These are phyloP conservation scores for Cynoglossus semilaevis DNA, from an alignment of 2,113 vertebrate genomes.

Conservation along the genomic window DNA sequence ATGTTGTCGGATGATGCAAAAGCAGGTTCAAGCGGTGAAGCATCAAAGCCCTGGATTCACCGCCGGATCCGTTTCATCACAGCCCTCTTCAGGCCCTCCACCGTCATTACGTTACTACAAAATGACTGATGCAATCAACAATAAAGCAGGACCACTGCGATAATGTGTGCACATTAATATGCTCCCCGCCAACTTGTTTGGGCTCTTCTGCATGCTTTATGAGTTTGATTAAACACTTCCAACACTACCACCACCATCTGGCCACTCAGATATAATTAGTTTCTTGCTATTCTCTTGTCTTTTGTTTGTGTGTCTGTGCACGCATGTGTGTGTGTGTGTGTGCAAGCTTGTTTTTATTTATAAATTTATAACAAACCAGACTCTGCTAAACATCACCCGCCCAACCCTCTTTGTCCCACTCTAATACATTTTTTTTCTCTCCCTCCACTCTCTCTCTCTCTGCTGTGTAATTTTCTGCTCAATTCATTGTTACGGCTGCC, in stretches of 20 bases:
- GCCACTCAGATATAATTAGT: constrained; percentile 65
- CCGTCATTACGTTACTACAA: constrained; percentile 28
- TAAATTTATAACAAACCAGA: constrained; percentile 5
- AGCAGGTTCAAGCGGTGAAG: constrained; percentile 1
- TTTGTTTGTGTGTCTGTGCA: neutral
- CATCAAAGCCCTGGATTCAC: constrained; percentile 14
- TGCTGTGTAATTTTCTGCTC: constrained; percentile 54
- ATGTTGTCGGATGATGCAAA: neutral
- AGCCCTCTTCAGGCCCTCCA: neutral
- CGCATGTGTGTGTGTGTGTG: neutral
- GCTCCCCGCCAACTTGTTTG: constrained; percentile 57
- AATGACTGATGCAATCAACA: constrained; percentile 55
- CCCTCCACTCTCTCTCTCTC: no score
- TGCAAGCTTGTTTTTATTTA: neutral
- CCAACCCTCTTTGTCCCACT: constrained; percentile 24
- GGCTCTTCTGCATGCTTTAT: constrained; percentile 53
- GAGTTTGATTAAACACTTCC: constrained; percentile 70
- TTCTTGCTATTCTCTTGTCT: constrained; percentile 51
- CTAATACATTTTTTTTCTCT: no score
- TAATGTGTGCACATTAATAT: constrained; percentile 56
- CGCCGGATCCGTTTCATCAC: constrained; percentile 32
- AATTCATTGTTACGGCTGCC: constrained; percentile 51
- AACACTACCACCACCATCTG: constrained; percentile 54
- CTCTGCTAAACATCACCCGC: neutral
- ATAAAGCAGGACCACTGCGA: constrained; percentile 10